Evolutionary conservation across 2,113 vertebrate genomes (phyloP).

Genomic region (Sapajus apella): DNA sequence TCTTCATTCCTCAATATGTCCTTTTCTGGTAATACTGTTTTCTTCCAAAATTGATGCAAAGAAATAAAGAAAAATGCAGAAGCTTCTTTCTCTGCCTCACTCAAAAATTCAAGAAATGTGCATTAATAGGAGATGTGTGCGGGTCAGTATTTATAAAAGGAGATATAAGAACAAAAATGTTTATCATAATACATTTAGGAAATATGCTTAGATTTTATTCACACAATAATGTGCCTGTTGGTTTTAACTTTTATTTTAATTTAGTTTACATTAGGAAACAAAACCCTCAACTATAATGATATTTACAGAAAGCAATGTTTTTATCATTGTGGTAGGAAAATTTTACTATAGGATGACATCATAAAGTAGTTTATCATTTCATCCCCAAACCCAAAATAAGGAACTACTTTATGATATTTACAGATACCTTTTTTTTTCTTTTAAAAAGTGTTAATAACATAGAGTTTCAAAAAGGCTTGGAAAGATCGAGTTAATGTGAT

Average conservation of each 20-base stretch:
- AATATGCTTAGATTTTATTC: neutral
- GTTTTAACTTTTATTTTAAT: neutral
- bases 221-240: neutral
- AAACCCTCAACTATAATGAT: neutral
- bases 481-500: constrained; percentile 2
- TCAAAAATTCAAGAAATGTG: neutral
- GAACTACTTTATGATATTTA: neutral
- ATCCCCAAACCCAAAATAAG: neutral
- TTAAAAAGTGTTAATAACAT: neutral
- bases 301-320: neutral
- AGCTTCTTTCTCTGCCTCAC: neutral
- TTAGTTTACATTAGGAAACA: neutral
- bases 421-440: neutral
- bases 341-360: neutral
- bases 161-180: neutral
- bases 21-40: neutral
- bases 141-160: neutral
- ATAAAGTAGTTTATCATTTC: constrained; percentile 10
- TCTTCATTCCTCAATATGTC: neutral
- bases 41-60: neutral
- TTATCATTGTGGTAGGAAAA: neutral
- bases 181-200: neutral
- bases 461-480: neutral
- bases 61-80: neutral
- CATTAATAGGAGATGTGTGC: neutral